These are phyloP conservation scores for Drosophila borborema DNA, from an alignment of 2,888 invertebrate species.

Conservation along the genomic window DNA sequence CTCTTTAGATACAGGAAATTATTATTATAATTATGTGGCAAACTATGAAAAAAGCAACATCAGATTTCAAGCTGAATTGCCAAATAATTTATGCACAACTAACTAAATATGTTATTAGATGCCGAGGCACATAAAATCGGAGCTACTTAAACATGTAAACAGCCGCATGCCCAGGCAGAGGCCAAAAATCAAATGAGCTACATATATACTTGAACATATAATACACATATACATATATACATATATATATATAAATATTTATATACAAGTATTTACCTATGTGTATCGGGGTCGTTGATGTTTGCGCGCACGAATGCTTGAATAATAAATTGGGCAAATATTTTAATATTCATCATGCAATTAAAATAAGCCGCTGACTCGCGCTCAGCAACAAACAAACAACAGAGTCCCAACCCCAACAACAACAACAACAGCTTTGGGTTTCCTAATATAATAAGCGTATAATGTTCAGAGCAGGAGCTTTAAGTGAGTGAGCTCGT, in stretches of 20 bases:
- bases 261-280: conserved; percentile 32
- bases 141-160: conserved; percentile 58
- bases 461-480: conserved; percentile 47
- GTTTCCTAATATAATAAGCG: conserved; percentile 74
- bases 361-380: conserved; percentile 75
- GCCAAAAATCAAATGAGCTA: conserved; percentile 39
- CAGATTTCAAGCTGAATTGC: conserved; percentile 28
- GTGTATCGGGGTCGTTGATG: conserved; percentile 48
- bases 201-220: conserved; percentile 17
- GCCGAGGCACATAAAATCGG: conserved; percentile 32
- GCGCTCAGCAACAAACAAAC: conserved; percentile 36
- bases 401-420: conserved; percentile 15
- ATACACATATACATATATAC: conserved; percentile 1
- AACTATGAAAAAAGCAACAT: conserved; percentile 29
- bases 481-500: conserved; percentile 15
- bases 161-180: conserved; percentile 24
- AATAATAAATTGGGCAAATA: conserved; percentile 83
- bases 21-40: conserved; percentile 57
- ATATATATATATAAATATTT: conserved; percentile 11
- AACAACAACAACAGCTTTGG: conserved; percentile 41
- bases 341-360: conserved; percentile 84
- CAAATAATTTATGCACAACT: conserved; percentile 66
- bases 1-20: conserved; percentile 39
- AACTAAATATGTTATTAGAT: conserved; percentile 65
- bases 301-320: conserved; percentile 69